Evolutionary conservation across 2,888 invertebrate species (phyloP).

Genomic region (Cephalotes varians): DNA sequence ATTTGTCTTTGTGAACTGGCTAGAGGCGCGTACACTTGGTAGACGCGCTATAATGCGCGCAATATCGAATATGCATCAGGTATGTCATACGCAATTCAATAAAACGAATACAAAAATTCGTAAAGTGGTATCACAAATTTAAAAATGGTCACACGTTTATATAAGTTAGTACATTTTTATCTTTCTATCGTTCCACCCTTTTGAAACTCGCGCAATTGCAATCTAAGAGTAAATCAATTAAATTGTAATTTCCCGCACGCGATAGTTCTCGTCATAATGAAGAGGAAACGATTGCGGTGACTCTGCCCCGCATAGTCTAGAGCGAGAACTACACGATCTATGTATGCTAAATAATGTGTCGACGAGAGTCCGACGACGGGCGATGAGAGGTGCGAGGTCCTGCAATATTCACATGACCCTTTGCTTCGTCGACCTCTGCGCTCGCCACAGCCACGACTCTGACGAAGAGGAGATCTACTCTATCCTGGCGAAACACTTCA

Average conservation of each 20-base stretch:
- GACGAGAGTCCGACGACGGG: slow-evolving; percentile 68
- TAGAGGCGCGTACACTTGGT: slow-evolving; percentile 66
- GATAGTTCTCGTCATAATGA: not conserved
- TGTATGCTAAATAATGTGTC: slow-evolving; percentile 63
- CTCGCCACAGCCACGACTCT: slow-evolving; percentile 63
- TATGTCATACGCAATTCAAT: not conserved
- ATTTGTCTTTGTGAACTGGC: slow-evolving; percentile 75
- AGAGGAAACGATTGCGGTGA: not conserved
- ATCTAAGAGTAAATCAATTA: slow-evolving; percentile 7
- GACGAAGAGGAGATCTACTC: slow-evolving; percentile 65
- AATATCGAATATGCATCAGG: slow-evolving; percentile 6
- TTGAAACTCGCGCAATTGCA: not conserved
- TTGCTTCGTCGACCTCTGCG: slow-evolving; percentile 62
- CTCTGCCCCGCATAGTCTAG: not conserved
- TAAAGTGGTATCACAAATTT: not conserved
- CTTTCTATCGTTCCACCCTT: not conserved
- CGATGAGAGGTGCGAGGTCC: slow-evolving; percentile 70
- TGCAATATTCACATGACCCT: slow-evolving; percentile 76
- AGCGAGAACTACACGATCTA: slow-evolving; percentile 46
- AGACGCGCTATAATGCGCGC: slow-evolving; percentile 27
- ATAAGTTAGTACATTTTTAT: not conserved
- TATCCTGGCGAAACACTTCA: slow-evolving; percentile 75
- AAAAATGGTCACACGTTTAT: not conserved
- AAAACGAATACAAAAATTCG: not conserved
- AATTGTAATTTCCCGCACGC: not conserved